These are phyloP conservation scores for Drosophila phalerata DNA, from an alignment of 2,888 invertebrate species.

Conservation along the genomic window DNA sequence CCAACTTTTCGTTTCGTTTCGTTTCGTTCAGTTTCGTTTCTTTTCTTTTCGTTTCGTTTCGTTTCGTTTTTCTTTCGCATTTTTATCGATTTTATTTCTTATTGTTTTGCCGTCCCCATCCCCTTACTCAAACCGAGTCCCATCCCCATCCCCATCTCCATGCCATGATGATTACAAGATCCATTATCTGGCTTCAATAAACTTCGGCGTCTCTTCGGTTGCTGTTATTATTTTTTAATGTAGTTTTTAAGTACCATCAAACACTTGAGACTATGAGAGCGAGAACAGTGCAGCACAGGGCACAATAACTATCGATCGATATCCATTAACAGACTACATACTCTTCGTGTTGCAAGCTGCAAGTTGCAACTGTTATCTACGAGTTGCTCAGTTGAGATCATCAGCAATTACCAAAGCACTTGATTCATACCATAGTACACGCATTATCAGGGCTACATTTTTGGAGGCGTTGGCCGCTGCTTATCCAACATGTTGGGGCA, in stretches of 20 bases:
- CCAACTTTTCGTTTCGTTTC: slow-evolving; percentile 60
- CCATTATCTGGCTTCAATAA: slow-evolving; percentile 79
- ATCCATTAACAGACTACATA: slow-evolving; percentile 43
- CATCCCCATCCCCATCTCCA: slow-evolving; percentile 28
- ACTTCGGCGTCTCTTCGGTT: slow-evolving; percentile 60
- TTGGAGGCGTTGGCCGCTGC: slow-evolving; percentile 19
- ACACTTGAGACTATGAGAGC: slow-evolving; percentile 78
- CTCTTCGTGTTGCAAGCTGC: background rate
- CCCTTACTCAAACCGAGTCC: too few species aligned
- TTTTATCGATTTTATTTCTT: slow-evolving; percentile 71
- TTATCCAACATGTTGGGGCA: slow-evolving; percentile 45
- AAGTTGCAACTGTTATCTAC: slow-evolving; percentile 14
- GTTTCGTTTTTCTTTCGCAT: slow-evolving; percentile 52
- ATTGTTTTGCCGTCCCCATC: slow-evolving; percentile 58
- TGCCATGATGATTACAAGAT: slow-evolving; percentile 72
- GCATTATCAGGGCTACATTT: slow-evolving; percentile 18
- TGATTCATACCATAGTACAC: slow-evolving; percentile 24
- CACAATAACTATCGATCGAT: slow-evolving; percentile 36
- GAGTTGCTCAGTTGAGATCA: slow-evolving; percentile 4
- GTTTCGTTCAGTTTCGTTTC: slow-evolving; percentile 53
- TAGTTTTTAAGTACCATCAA: slow-evolving; percentile 80
- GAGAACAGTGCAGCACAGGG: slow-evolving; percentile 47
- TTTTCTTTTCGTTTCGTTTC: slow-evolving; percentile 55
- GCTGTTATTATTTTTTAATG: slow-evolving; percentile 78
- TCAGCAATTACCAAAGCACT: slow-evolving; percentile 55